Evolutionary conservation across 1,140 invertebrate species (phyloP).

Genomic region (Bemisia tabaci): DNA sequence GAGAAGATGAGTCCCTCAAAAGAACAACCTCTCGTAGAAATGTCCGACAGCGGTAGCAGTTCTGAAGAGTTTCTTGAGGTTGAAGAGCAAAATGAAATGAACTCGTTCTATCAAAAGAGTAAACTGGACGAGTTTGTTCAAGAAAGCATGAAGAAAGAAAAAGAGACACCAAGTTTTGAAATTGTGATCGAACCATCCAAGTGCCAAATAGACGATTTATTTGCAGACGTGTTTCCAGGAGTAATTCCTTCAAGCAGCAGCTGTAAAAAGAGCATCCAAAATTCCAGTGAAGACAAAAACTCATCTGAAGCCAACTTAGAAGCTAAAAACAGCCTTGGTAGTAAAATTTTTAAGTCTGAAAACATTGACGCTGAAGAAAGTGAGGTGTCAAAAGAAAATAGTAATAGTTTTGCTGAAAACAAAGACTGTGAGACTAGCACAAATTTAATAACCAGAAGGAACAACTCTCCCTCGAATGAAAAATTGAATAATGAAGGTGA

Average conservation of each 20-base stretch:
- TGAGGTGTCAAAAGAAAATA: too few relatives aligned
- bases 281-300: too few relatives aligned
- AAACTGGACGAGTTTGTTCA: not conserved
- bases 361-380: too few relatives aligned
- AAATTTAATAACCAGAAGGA: too few relatives aligned
- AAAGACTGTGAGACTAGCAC: too few relatives aligned
- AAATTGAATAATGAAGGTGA: too few relatives aligned
- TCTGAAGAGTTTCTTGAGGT: slow-evolving; percentile 1
- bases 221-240: slow-evolving; percentile 43
- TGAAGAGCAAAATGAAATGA: slow-evolving; percentile 5
- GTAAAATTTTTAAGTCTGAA: too few relatives aligned
- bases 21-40: not conserved
- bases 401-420: too few relatives aligned
- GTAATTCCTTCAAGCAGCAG: not conserved
- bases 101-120: not conserved
- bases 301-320: too few relatives aligned
- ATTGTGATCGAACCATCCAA: slow-evolving; percentile 16
- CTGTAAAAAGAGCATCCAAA: too few relatives aligned
- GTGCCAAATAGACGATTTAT: slow-evolving; percentile 44
- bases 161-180: not conserved
- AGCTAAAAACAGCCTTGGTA: too few relatives aligned
- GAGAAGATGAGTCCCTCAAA: not conserved
- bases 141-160: slow-evolving; percentile 6
- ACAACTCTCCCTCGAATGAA: too few relatives aligned
- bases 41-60: not conserved